Conservation (phyloP, 2,113 vertebrate genomes). For the Leptocoma aspasia region DNA sequence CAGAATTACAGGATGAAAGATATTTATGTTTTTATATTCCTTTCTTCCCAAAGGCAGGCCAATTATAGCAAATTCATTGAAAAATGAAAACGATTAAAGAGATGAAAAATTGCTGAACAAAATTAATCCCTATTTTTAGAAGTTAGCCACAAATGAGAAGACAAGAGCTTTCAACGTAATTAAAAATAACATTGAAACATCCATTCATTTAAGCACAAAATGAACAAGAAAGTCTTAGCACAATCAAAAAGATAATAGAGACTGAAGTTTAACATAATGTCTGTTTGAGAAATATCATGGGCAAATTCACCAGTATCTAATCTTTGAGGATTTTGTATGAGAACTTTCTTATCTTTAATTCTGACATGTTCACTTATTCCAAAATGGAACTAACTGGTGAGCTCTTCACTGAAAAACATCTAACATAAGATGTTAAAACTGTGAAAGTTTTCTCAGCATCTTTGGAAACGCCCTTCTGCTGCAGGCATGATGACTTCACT, state of each 20-base stretch:
- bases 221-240: neutral
- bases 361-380: neutral
- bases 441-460: neutral
- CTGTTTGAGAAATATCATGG: neutral
- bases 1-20: neutral
- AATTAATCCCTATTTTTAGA: neutral
- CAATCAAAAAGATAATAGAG: neutral
- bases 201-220: neutral
- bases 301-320: neutral
- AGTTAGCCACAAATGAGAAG: neutral
- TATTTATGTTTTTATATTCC: neutral
- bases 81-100: neutral
- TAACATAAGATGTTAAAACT: neutral
- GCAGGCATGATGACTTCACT: neutral
- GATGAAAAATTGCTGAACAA: neutral
- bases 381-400: neutral
- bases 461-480: neutral
- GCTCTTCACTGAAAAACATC: neutral
- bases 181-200: neutral
- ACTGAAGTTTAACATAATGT: neutral
- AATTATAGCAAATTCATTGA: neutral
- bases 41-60: neutral
- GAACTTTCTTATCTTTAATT: neutral
- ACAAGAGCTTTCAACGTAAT: neutral
- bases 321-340: neutral